A percentile compares a stretch with the other conserved stretches of the same genome.
Evolutionary conservation across 2,797 vertebrate species (phyloP).

Genomic region (Halcyon leucocephala): DNA sequence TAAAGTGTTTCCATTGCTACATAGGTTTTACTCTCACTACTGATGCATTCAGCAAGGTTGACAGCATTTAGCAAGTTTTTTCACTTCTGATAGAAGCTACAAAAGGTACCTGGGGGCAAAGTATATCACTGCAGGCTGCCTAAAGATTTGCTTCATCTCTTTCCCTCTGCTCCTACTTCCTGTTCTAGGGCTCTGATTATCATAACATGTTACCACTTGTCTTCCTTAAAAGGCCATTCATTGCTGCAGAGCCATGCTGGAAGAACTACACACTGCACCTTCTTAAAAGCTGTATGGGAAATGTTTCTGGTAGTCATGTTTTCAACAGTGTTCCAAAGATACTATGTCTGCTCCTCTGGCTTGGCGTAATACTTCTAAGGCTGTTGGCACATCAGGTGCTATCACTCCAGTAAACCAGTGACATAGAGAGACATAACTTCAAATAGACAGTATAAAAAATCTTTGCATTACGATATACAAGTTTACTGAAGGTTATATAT

Average conservation of each 20-base stretch:
- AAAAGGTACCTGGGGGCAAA: background rate
- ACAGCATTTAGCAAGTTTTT: background rate
- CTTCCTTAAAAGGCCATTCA: background rate
- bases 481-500: background rate
- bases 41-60: background rate
- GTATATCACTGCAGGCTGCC: rapidly evolving
- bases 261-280: background rate
- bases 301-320: background rate
- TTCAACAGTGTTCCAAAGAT: background rate
- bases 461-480: background rate
- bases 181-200: background rate
- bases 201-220: background rate
- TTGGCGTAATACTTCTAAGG: background rate
- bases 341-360: background rate
- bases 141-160: background rate
- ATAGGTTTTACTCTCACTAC: background rate
- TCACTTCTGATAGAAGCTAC: background rate
- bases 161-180: background rate
- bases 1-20: background rate
- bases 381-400: background rate
- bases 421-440: background rate
- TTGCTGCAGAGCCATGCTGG: background rate
- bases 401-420: background rate
- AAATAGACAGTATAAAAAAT: background rate
- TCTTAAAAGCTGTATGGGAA: background rate